Base-by-base conservation (phyloP, 1,140 invertebrate genomes). In the Leptoteleia sp. region DNA sequence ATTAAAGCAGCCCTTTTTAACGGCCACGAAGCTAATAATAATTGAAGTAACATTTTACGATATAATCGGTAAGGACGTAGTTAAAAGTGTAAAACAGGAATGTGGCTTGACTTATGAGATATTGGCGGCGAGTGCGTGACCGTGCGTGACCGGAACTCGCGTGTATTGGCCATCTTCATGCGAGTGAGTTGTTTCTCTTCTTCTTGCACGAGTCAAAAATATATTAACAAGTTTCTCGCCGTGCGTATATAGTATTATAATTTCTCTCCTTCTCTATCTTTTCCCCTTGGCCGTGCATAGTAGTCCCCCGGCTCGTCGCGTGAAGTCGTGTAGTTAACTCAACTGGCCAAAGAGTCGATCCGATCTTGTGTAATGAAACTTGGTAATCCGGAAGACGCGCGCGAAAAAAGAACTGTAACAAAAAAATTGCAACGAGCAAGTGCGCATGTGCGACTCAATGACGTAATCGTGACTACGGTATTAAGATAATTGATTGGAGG, bases 121-220 rank as follows among this genome's bases (percentile, higher is more conserved):
- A n/a, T n/a, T n/a, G n/a, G n/a, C n/a, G n/a, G n/a, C n/a, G 61
- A 84, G 78, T 82, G 81, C 77, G 81, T 81, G 80, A 72, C 79
- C 75, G 80, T 83, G 80, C 80, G 80, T 84, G 81, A 83, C 79
- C 79, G 75, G 57, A 37, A 79, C 72, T 82, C 71, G 79, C 80
- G 80, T 82, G 81, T 67, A 64, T 71, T 67, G 64, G 25, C 27
- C 79, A 79, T 79, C 81, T 57, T 70, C 67, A 50, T 76, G 55
- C 45, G 43, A 83, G 76, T 81, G 77, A 82, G 80, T 76, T 81
- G 79, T 83, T 80, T 62, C 77, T 75, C 73, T 76, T 62, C 45
- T 76, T 27, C 27, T 70, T 59, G 31, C 78, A 35, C 61, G 64
- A 48, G 72, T 68, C 67, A 82, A 85, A 85, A 83, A 83, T 80